A percentile compares a stretch with the other conserved stretches of the same genome.
Evolutionary conservation across 2,113 vertebrate species (phyloP).

Genomic region (Micronycteris hirsuta): DNA sequence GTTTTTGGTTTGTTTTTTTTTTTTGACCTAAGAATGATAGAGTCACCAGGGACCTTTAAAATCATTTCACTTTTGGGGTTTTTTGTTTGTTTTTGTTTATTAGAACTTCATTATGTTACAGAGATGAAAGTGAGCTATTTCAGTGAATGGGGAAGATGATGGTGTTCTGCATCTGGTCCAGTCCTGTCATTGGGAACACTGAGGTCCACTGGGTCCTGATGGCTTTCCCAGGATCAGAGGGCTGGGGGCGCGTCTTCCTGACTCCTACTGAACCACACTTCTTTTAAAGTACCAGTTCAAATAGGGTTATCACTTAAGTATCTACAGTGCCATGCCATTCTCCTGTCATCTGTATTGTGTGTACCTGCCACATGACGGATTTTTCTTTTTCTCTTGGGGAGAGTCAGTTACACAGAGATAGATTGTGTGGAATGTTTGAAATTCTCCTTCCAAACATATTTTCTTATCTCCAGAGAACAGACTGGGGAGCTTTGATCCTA

Average conservation of each 20-base stretch:
- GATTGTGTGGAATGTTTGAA: neutral
- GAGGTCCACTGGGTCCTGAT: neutral
- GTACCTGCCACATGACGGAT: neutral
- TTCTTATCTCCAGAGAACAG: neutral
- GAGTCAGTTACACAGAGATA: neutral
- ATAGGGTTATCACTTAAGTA: neutral
- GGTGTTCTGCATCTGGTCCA: neutral
- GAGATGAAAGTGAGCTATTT: neutral
- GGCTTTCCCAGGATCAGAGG: neutral
- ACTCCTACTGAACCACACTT: neutral
- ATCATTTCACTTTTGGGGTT: neutral
- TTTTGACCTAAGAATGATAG: neutral
- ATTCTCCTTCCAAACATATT: neutral
- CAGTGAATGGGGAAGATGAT: neutral
- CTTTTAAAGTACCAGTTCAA: neutral
- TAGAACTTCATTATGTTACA: neutral
- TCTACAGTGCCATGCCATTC: neutral
- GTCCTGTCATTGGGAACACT: neutral
- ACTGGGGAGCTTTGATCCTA: neutral
- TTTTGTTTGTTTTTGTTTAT: neutral
- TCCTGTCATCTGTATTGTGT: neutral
- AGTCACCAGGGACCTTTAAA: slow-evolving; percentile 12
- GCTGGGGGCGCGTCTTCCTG: neutral
- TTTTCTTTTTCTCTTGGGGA: neutral
- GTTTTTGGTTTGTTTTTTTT: too few species aligned